Conservation (phyloP, 2,888 invertebrate species). For the Deilephila porcellus region DNA sequence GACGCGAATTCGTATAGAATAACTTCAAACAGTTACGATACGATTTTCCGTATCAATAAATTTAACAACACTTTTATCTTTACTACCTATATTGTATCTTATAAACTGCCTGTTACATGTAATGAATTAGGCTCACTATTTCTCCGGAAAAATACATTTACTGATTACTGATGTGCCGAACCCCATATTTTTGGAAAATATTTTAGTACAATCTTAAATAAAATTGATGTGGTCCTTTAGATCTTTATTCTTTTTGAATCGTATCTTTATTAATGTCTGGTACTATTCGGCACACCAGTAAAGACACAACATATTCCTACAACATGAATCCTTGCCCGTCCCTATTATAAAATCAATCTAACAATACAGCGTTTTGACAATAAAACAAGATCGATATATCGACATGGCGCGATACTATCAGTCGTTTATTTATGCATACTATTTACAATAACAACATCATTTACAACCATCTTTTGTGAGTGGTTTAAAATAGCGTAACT, state of each 20-base stretch:
- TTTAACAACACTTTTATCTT: constrained; percentile 20
- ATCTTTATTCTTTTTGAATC: neutral
- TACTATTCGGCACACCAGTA: neutral
- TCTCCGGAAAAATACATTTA: neutral
- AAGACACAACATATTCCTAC: neutral
- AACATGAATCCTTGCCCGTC: neutral
- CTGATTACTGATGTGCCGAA: neutral
- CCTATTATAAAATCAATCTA: neutral
- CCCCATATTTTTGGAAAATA: neutral
- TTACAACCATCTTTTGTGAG: constrained; percentile 63
- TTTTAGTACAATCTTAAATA: no score
- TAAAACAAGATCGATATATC: constrained; percentile 35
- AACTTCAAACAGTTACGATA: constrained; percentile 4
- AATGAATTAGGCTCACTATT: neutral
- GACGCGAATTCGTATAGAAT: neutral
- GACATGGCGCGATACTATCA: constrained; percentile 60
- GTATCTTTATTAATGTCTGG: neutral
- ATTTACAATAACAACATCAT: constrained; percentile 71
- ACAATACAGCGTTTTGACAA: constrained; percentile 5
- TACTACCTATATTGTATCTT: constrained; percentile 35
- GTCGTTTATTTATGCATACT: constrained; percentile 65
- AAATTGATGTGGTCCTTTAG: neutral
- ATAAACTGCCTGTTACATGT: constrained; percentile 1
- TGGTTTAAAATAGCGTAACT: constrained; percentile 52
- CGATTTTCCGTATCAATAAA: neutral